Evolutionary conservation across 2,797 vertebrate species (phyloP), one percentile per base, ranked within the genome.

Genomic region (Psittacula echo): DNA sequence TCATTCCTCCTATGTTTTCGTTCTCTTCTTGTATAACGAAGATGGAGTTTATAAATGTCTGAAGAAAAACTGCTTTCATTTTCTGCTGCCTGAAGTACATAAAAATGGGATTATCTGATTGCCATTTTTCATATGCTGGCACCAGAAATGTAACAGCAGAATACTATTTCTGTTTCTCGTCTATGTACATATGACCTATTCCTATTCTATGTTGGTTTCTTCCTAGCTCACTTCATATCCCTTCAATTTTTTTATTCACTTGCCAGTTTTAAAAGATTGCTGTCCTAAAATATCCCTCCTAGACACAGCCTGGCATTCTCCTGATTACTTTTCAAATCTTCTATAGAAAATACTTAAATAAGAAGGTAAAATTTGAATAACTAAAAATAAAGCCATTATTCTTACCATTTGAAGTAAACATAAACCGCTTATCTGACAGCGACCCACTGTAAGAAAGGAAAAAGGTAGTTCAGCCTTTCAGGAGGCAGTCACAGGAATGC

Each of bases 351-450:
- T 21, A 80, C 24, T 93, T 45, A 58, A 90, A 71, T 51, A 67
- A 72, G 78, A 92, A 73, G 60, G 51, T 45, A 71, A 70, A 24
- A 62, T 74, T 74, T 62, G 47, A 91, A 50, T 56, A 73, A 53
- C 50, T 88, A 71, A 89, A 92, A 95, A 68, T 65, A 93, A 92
- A 89, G 61, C 51, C 56, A 61, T 93, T 85, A 53, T 94, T 90
- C 98, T 99, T 98, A 99, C 98, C 98, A 30, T 98, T 96, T 18
- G 98, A 98, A 95, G 95, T 95, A 95, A 99, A 99, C 34, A 98
- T 97, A 98, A 99, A 98, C 92, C 98, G 97, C 68, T 97, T 98
- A 80, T 98, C 98, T 32, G 98, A 99, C 95, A 99, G 96, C 26
- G 98, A 99, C 50, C 98, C 98, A 48, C 98, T 99, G 98, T 65